Evolutionary conservation across 2,797 vertebrate species (phyloP).

Genomic region (Clarias laeviceps): DNA sequence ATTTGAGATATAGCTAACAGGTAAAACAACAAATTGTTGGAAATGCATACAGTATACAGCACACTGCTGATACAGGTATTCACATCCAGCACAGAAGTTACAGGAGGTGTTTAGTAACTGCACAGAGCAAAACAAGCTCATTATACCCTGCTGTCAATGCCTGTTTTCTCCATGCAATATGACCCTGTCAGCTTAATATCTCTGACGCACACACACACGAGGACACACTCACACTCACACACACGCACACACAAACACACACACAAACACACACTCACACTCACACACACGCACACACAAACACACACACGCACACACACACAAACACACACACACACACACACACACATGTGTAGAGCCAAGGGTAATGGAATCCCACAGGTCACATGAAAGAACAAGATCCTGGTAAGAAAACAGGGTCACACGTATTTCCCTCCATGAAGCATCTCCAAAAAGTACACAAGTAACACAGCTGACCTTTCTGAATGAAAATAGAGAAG

Average conservation of each 20-base stretch:
- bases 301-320: constrained; percentile 30
- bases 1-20: not conserved
- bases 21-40: not conserved
- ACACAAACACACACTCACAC: constrained; percentile 18
- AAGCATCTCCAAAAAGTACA: constrained; percentile 16
- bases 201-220: constrained; percentile 22
- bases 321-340: not conserved
- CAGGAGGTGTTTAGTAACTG: constrained; percentile 18
- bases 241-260: constrained; percentile 18
- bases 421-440: constrained; percentile 30
- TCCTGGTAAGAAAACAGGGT: constrained; percentile 46
- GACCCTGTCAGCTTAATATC: constrained; percentile 24
- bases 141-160: constrained; percentile 23
- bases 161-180: constrained; percentile 43
- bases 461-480: constrained; percentile 23
- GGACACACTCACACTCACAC: constrained; percentile 10
- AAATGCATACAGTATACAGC: constrained; percentile 23
- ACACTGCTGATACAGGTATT: not conserved
- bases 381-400: constrained; percentile 53
- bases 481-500: constrained; percentile 16
- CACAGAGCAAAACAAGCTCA: constrained; percentile 17
- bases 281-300: constrained; percentile 11
- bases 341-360: not conserved
- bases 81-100: not conserved
- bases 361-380: constrained; percentile 28